Evolutionary conservation across 2,797 vertebrate species (phyloP).

Genomic region (Peromyscus eremicus): DNA sequence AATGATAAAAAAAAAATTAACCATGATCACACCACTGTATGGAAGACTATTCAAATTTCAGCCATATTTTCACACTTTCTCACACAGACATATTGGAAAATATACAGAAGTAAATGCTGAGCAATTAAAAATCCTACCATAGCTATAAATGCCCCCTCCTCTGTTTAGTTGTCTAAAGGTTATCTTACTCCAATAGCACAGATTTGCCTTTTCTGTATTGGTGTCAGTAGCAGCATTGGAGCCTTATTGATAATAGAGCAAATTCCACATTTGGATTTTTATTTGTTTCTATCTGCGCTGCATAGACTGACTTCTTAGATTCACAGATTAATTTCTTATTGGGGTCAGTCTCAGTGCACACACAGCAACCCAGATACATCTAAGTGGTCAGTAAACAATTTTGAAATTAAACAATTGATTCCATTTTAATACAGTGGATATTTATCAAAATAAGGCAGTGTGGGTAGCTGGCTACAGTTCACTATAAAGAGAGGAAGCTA

Average conservation of each 20-base stretch:
- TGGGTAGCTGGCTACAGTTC: background rate
- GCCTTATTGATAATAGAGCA: background rate
- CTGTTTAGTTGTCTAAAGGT: background rate
- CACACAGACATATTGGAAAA: constrained; percentile 6
- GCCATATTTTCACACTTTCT: background rate
- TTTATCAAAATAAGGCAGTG: constrained; percentile 22
- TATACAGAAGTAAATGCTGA: constrained; percentile 5
- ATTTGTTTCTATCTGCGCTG: background rate
- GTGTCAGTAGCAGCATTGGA: background rate
- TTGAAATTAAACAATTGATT: background rate
- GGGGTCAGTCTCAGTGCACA: background rate
- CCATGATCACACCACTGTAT: background rate
- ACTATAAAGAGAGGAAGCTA: background rate
- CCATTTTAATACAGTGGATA: background rate
- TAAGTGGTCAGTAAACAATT: constrained; percentile 18
- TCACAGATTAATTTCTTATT: background rate
- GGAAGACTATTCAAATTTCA: background rate
- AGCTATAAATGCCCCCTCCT: background rate
- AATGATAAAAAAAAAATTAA: background rate
- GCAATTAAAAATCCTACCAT: constrained; percentile 18
- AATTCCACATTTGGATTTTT: background rate
- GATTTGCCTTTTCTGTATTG: constrained; percentile 1
- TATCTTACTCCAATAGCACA: background rate
- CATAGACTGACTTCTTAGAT: constrained; percentile 7
- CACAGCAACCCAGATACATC: background rate